Evolutionary conservation across 2,888 invertebrate species (phyloP), one percentile per base, ranked within the genome.

Genomic region (Drosophila helvetica): DNA sequence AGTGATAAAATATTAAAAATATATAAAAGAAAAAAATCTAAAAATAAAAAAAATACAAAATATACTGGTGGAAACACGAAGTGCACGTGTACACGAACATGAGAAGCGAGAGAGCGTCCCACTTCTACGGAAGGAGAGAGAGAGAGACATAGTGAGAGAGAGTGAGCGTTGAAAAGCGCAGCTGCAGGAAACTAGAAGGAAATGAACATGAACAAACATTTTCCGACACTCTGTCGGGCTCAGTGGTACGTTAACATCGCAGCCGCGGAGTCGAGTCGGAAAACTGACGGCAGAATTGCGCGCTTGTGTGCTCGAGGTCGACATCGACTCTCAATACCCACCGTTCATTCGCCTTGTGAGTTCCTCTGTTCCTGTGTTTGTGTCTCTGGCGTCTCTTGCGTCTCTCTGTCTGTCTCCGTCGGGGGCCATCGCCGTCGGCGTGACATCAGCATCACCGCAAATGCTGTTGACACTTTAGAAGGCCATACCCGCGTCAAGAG

Each of bases 381-480:
- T 15, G 38, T n/a, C 27, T 27, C 8, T 7, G 27, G 8, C 27
- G 27, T n/a, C 38, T 38, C 60, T 68, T 43, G 57, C 19, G 27
- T 33, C 25, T 51, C 61, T 58, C 59, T 61, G 59, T 59, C 51
- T 3, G 33, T 51, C 52, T 27, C 30, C 19, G 52, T 27, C 38
- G 60, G 10, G 55, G n/a, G n/a, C 33, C 57, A 52, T 12, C 54
- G 63, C 57, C 70, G 74, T 58, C 63, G 57, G 73, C 71, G 75
- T 82, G 78, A 82, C 82, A 80, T 79, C 80, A 78, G 78, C 79
- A 74, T 65, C 66, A 56, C 69, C 75, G 52, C 80, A 82, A 84
- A 87, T 88, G 88, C 84, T 87, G 87, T 86, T 86, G 87, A 80
- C 88, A 88, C 80, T 74, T 79, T 80, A 80, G 85, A 86, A 86